Evolutionary conservation across 1,140 invertebrate species (phyloP), one percentile per base, ranked within the genome.

Genomic region (Homalodisca vitripennis): DNA sequence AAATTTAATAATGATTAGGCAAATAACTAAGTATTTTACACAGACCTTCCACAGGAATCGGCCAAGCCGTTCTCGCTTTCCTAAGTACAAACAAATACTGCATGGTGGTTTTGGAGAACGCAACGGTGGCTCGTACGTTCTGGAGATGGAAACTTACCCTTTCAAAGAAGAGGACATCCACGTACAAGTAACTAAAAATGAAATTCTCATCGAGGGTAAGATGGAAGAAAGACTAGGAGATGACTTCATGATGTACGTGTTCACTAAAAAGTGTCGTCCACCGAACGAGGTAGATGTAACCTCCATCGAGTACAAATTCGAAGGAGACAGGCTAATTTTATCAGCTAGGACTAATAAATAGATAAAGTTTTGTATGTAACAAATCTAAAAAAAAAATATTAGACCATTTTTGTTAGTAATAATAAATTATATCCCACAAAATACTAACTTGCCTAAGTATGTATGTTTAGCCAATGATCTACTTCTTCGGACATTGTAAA

Each of bases 241-340:
- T 20, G 48, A 53, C 20, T 53, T 53, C 48, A 53, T 53, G 48
- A 53, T 53, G 48, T 53, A 53, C 48, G 48, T 53, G 48, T 53
- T 53, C 22, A 53, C 48, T 3, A 53, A 53, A 20, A 53, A 53
- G 22, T 53, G 48, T 3, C 12, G 13, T 13, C 48, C 48, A n/a
- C 48, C 48, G 22, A 20, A 6, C 22, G 48, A 53, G 12, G 48
- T 53, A 6, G 48, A 53, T 20, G 48, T 53, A 6, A 22, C 3
- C 12, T 53, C 48, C 3, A 53, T 53, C 6, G 48, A 53, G 48
- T 53, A 53, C 48, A 24, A 53, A 20, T 53, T 53, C 48, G 6
- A 24, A 6, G 22, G 22, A 24, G 48, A 53, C 48, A 53, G 10
- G 12, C 22, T 53, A 6, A 20, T 53, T 6, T 24, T 53, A 20